A percentile compares a stretch with the other conserved stretches of the same genome.
phyloP scores from a whole-genome alignment of 2,888 invertebrate species.

The Latrodectus hesperus region DNA sequence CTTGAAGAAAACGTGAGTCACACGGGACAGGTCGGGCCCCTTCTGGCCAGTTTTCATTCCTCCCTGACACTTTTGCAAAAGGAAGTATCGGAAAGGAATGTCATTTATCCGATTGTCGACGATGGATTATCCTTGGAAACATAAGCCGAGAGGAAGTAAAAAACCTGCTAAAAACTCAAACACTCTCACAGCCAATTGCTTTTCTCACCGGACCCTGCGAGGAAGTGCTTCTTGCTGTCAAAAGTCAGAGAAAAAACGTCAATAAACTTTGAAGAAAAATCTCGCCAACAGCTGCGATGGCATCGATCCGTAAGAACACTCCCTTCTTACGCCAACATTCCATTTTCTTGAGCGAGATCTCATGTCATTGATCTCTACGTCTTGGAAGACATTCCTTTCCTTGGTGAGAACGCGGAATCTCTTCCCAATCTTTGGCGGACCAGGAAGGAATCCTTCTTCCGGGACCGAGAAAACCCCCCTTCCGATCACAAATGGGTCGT shows the following conservation, averaged over 20 bases:
- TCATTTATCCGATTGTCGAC: too few relatives aligned
- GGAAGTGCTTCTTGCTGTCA: background rate
- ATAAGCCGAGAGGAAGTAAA: background rate
- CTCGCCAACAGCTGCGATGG: background rate
- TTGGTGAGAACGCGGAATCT: conserved; percentile 1
- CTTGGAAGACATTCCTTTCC: background rate
- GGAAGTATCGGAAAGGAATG: too few relatives aligned
- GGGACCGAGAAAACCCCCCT: background rate
- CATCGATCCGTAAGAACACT: background rate
- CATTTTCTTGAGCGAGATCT: background rate
- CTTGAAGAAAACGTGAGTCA: too few relatives aligned
- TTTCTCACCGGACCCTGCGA: background rate
- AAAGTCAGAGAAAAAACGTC: background rate
- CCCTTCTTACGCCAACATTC: background rate
- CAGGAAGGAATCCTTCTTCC: too few relatives aligned
- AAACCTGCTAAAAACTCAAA: background rate
- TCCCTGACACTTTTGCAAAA: too few relatives aligned
- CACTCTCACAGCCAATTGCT: background rate
- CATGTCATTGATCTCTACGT: background rate
- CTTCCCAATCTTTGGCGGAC: background rate
- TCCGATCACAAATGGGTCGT: conserved; percentile 3
- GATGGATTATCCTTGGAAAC: background rate
- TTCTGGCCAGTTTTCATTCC: too few relatives aligned
- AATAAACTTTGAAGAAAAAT: conserved; percentile 1
- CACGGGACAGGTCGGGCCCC: too few relatives aligned